A percentile compares a stretch with the other conserved stretches of the same genome.
Evolutionary conservation across 2,797 vertebrate species (phyloP).

Genomic region (Anolis apletophallus): DNA sequence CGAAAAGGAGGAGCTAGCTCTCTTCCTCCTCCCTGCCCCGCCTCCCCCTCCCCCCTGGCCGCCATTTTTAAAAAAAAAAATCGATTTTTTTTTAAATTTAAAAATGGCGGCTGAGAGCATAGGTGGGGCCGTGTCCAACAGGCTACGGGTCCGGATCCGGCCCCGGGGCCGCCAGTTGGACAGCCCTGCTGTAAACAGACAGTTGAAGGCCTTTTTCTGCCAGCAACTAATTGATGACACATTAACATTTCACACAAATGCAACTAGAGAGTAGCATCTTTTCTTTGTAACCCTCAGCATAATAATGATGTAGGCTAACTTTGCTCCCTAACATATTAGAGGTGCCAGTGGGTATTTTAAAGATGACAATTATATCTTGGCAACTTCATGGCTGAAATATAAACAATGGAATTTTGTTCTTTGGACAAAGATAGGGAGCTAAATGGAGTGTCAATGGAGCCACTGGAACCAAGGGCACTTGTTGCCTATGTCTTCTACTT

Average conservation of each 20-base stretch:
- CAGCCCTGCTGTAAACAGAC: neutral
- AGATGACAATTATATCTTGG: neutral
- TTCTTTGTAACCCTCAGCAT: neutral
- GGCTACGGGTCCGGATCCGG: no score
- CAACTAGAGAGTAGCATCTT: neutral
- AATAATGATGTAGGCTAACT: neutral
- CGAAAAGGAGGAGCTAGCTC: no score
- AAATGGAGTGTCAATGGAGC: no score
- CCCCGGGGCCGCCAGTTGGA: no score
- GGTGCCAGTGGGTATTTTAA: neutral
- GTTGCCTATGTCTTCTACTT: no score
- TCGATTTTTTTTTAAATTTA: no score
- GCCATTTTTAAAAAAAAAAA: no score
- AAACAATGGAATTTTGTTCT: neutral
- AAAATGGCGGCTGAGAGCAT: no score
- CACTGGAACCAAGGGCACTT: no score
- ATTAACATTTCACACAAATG: neutral
- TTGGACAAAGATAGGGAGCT: neutral
- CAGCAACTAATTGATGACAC: neutral
- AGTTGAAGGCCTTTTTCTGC: neutral
- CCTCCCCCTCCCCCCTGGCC: no score
- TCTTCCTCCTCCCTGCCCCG: no score
- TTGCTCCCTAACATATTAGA: neutral
- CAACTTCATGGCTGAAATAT: neutral
- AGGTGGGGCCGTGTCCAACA: no score